These are phyloP conservation scores for Epinotia bilunana DNA, from an alignment of 2,888 invertebrate genomes.

Conservation along the genomic window DNA sequence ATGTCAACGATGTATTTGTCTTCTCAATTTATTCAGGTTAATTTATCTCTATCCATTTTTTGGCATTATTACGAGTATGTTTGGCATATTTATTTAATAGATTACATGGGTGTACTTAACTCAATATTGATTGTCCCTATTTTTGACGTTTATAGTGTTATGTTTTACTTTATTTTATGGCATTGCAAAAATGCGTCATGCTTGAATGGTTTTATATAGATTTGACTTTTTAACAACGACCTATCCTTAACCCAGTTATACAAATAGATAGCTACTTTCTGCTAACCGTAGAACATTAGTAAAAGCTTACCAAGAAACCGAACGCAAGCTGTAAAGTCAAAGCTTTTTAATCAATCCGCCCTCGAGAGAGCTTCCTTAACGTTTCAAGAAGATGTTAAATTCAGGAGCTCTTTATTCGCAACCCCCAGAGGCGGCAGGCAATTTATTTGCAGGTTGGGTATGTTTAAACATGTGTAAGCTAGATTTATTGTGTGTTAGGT, in stretches of 20 bases:
- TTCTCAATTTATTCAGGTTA: too few relatives aligned
- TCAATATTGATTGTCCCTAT: too few relatives aligned
- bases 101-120: too few relatives aligned
- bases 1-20: too few relatives aligned
- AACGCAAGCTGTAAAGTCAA: constrained; percentile 18
- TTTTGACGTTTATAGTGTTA: too few relatives aligned
- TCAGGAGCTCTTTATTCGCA: constrained; percentile 28
- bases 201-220: too few relatives aligned
- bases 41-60: too few relatives aligned
- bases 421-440: constrained; percentile 4
- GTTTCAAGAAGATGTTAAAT: constrained; percentile 34
- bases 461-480: constrained; percentile 11
- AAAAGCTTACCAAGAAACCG: not conserved
- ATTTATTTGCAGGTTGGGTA: constrained; percentile 24
- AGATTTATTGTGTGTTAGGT: not conserved
- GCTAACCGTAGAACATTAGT: not conserved
- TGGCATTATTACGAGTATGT: too few relatives aligned
- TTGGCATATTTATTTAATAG: too few relatives aligned
- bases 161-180: too few relatives aligned
- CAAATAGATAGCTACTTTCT: not conserved
- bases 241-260: not conserved
- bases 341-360: constrained; percentile 33
- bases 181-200: too few relatives aligned
- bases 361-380: constrained; percentile 24
- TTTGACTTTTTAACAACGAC: too few relatives aligned